A percentile compares a stretch with the other conserved stretches of the same genome.
phyloP scores from a whole-genome alignment of 1,140 invertebrate species.

The Orius laevigatus region DNA sequence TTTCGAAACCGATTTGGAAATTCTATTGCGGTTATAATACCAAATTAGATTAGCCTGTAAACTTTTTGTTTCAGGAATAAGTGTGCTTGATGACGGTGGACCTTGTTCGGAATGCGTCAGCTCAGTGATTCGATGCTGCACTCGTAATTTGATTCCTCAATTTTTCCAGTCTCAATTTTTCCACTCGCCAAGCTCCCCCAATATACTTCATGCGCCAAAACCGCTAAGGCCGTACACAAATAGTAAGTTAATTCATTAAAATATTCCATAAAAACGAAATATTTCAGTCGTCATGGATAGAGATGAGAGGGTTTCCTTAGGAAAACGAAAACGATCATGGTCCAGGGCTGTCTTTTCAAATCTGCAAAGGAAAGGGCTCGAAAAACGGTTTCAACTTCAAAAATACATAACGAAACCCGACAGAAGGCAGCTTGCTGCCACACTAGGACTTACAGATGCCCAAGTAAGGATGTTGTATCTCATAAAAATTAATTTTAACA shows the following conservation, averaged over 20 bases:
- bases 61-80: neutral
- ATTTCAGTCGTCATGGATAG: constrained; percentile 7
- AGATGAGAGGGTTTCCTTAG: constrained; percentile 18
- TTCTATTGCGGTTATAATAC: neutral
- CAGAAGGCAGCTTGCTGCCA: constrained; percentile 86
- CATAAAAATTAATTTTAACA: constrained; percentile 1
- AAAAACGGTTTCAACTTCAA: constrained; percentile 89
- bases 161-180: constrained; percentile 10
- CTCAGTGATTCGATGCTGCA: constrained; percentile 15
- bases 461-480: constrained; percentile 42
- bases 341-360: constrained; percentile 88
- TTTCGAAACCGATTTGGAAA: neutral
- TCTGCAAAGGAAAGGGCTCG: constrained; percentile 81
- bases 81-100: neutral
- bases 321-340: constrained; percentile 75
- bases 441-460: constrained; percentile 86
- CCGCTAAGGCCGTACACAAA: constrained; percentile 18
- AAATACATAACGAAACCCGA: constrained; percentile 97
- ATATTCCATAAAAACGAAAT: constrained; percentile 8
- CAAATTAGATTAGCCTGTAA: neutral
- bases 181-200: neutral
- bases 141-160: neutral
- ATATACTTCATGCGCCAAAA: constrained; percentile 16
- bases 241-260: constrained; percentile 11
- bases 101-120: constrained; percentile 18